These are phyloP conservation scores for Clistopyga incitator DNA, from an alignment of 2,888 invertebrate genomes.

Conservation along the genomic window DNA sequence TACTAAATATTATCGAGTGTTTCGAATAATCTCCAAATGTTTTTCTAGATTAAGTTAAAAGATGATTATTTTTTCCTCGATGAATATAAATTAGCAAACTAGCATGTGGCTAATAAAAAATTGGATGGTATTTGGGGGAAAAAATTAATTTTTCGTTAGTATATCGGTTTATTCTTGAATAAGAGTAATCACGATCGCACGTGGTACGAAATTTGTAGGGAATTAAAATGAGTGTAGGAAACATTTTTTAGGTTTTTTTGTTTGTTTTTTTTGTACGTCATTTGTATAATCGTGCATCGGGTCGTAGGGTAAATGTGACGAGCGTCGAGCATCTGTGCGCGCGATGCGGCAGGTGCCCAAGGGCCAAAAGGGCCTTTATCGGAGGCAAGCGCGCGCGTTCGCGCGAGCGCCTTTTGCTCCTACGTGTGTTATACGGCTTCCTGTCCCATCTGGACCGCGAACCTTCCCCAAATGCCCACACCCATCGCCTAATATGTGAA, in stretches of 20 bases:
- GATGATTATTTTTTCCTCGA: too few relatives aligned
- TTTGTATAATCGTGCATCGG: conserved; percentile 75
- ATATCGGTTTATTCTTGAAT: too few relatives aligned
- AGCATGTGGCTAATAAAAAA: neutral
- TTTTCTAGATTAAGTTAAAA: too few relatives aligned
- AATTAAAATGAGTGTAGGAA: conserved; percentile 29
- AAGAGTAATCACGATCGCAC: neutral
- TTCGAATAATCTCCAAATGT: too few relatives aligned
- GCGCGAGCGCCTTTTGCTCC: conserved; percentile 61
- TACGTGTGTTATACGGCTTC: conserved; percentile 72
- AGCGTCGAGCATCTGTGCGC: conserved; percentile 75
- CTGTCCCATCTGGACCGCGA: conserved; percentile 73
- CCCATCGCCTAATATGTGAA: conserved; percentile 54
- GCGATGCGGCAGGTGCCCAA: conserved; percentile 79
- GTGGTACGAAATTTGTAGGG: conserved; percentile 13
- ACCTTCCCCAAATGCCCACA: conserved; percentile 65
- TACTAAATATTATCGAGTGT: too few relatives aligned
- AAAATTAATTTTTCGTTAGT: neutral
- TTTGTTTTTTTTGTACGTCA: conserved; percentile 69
- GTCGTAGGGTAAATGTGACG: conserved; percentile 26
- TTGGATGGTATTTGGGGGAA: neutral
- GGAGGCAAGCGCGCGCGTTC: conserved; percentile 61
- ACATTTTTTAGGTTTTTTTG: conserved; percentile 24
- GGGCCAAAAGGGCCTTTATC: conserved; percentile 78
- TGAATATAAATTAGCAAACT: too few relatives aligned